Percentiles rank a stretch among this genome's conserved stretches.
phyloP scores from a whole-genome alignment of 1,140 invertebrate species.

The Cryptotermes secundus region DNA sequence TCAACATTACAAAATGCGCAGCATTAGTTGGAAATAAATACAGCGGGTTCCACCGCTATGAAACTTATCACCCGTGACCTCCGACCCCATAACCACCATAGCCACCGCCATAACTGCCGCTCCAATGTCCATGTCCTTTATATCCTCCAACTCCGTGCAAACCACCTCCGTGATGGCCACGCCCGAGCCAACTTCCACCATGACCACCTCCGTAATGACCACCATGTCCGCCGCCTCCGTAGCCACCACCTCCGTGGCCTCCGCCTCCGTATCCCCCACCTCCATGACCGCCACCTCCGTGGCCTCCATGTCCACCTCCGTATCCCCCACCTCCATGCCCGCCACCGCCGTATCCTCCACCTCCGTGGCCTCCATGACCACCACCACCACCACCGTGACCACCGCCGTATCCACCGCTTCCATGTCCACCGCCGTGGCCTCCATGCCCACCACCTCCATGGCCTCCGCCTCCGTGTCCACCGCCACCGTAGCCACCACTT shows the following conservation, averaged over 20 bases:
- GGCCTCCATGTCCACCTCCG: background rate
- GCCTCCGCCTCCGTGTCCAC: background rate
- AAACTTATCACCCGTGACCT: background rate
- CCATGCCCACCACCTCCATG: slow-evolving; percentile 37
- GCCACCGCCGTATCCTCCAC: background rate
- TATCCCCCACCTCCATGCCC: background rate
- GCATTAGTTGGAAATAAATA: too few relatives aligned
- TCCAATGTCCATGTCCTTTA: background rate
- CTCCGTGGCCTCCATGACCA: background rate
- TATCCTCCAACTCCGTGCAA: background rate
- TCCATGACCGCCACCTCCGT: background rate
- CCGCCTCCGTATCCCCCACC: background rate
- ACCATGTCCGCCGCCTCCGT: background rate
- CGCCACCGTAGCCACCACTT: too few relatives aligned
- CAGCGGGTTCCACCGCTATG: too few relatives aligned
- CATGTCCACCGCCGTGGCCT: background rate
- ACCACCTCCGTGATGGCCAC: background rate
- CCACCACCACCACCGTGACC: background rate
- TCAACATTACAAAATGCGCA: too few relatives aligned
- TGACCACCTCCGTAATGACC: background rate
- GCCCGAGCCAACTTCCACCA: background rate
- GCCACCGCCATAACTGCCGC: slow-evolving; percentile 35
- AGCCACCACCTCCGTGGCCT: background rate
- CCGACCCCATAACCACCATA: slow-evolving; percentile 4
- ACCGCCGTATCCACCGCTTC: background rate